Evolutionary conservation across 2,113 vertebrate species (phyloP), one percentile per base, ranked within the genome.

Genomic region (Corythornis madagascariensis): DNA sequence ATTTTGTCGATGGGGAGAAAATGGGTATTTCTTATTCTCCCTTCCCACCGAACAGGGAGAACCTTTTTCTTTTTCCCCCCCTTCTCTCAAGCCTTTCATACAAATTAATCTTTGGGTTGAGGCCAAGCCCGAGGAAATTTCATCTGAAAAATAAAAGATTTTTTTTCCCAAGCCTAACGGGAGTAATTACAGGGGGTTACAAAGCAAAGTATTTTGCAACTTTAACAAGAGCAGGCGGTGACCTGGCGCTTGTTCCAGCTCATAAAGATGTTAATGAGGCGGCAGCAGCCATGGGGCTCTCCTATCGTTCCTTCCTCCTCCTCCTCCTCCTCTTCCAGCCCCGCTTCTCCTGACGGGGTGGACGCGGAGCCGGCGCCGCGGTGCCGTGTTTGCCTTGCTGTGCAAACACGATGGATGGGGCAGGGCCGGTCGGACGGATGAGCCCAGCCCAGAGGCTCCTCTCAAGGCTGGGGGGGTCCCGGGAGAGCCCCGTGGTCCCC

Each of bases 331-430:
- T 40, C 66, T 16, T 31, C 64, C 10, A 13, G 8, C 50, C 69
- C 60, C 2, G 57, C 6, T 81, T 42, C 64, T 40, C 29, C 21
- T n/a, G 33, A 11, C 4, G 21, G 38, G 56, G 48, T 3, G 47
- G 91, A 81, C 84, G 43, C 9, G 4, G 59, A 61, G 73, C 77
- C 2, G 11, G 55, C 1, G 16, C 21, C 11, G 31, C 6, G 16
- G 25, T 3, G 38, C 55, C 8, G 57, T 94, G 95, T 95, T 96
- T 96, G 95, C 47, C 35, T 94, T 92, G 14, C 91, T 96, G 59
- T 33, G 95, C 84, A 97, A 95, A 96, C 91, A 95, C n/a, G 0
- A 8, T 2, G 1, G 3, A 1, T 2, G 9, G 67, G 80, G 43
- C 26, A 60, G 72, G 95, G 94, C 91, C 26, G 19, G 79, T 79